Evolutionary conservation across 2,797 vertebrate genomes (phyloP).

Genomic region (Natrix natrix): DNA sequence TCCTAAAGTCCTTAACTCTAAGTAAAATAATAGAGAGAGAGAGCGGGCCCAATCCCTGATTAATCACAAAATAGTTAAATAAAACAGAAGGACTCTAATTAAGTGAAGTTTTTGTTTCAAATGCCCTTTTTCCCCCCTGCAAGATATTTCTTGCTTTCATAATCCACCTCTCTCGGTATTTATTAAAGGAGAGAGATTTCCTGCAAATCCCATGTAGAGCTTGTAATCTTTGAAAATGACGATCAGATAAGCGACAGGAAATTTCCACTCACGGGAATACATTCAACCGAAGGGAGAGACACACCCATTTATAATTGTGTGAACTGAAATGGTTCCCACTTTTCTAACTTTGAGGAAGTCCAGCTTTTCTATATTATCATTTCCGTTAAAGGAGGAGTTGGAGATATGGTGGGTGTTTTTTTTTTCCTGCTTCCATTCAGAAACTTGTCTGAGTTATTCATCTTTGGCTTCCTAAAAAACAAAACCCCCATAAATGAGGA

Average conservation of each 20-base stretch:
- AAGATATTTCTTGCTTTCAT: conserved; percentile 14
- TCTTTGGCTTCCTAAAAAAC: not conserved
- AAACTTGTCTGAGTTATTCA: conserved; percentile 17
- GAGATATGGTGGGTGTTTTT: not conserved
- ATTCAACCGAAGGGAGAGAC: conserved; percentile 1
- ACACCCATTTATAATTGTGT: conserved; percentile 7
- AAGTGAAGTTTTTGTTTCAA: not conserved
- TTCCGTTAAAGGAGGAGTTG: conserved; percentile 28
- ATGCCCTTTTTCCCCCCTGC: fast-evolving
- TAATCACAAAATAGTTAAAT: not conserved
- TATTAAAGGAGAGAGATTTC: conserved; percentile 11
- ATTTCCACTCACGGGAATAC: conserved; percentile 20
- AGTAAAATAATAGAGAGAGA: not conserved
- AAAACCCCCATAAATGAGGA: not conserved
- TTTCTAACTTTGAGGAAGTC: conserved; percentile 28
- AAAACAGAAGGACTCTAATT: not conserved
- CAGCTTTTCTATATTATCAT: conserved; percentile 29
- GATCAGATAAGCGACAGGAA: conserved; percentile 23
- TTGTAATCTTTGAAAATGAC: conserved; percentile 24
- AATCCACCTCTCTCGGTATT: not conserved
- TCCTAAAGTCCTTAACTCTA: no score
- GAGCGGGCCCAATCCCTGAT: not conserved
- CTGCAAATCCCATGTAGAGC: conserved; percentile 10
- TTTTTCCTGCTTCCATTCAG: conserved; percentile 13
- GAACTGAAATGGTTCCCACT: conserved; percentile 52